Base-by-base conservation (phyloP, 2,113 vertebrate genomes). In the human region DNA sequence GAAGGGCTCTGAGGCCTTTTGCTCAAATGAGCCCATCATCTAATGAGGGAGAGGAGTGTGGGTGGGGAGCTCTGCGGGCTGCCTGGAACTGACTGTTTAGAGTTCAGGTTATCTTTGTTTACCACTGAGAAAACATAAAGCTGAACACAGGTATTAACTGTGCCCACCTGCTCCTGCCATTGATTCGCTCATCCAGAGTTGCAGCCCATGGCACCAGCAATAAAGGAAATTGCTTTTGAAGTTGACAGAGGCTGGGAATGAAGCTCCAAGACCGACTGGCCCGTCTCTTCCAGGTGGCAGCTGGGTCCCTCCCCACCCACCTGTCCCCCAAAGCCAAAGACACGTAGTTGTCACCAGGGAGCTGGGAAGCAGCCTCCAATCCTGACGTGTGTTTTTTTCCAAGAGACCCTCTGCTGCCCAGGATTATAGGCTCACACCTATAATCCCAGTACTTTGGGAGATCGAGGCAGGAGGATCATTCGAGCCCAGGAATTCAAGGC, bases 161-260 rank as follows among this genome's bases (percentile, higher is more conserved):
- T 45, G 93, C 91, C 89, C 93, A 82, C 93, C 93, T 89, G 96
- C 94, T 68, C 78, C 93, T 75, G 35, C 9, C 68, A 3, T 17
- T 79, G 48, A 87, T 76, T n/a, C 32, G 66, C 55, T 57, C 79
- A 35, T 16, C 90, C 85, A 22, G 80, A 40, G 30, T 23, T 61
- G 81, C 57, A 86, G 85, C 66, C 50, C 48, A 17, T 23, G 95
- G 90, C 0, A 0, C 88, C 23, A 8, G 85, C 80, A 81, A 59
- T 16, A 68, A 48, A 81, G 80, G 35, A 66, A 92, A 84, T 90
- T 79, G 90, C 55, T 92, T 94, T 52, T 75, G 88, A 92, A 81
- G 90, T 45, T 97, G 88, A 81, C 35, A 27, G 73, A 91, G 52
- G 64, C 82, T 30, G 82, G 70, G 48, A 66, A 22, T 17, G 14